Evolutionary conservation across 2,888 invertebrate genomes (phyloP).

Genomic region (Andricus quercusramuli): DNA sequence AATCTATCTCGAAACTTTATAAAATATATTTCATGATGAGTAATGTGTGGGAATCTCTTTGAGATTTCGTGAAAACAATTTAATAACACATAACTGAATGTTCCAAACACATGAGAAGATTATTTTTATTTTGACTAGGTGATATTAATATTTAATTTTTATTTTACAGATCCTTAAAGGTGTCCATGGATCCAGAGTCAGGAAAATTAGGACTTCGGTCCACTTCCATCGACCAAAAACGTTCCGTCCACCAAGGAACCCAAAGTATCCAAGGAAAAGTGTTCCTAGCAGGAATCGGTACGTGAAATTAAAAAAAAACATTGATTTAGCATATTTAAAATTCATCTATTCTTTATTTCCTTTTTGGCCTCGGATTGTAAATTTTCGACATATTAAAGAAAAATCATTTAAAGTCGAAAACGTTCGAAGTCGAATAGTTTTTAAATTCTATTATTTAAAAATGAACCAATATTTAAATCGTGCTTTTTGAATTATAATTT

Average conservation of each 20-base stretch:
- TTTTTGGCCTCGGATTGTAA: no score
- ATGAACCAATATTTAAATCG: no score
- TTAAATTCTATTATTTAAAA: no score
- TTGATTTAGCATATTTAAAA: no score
- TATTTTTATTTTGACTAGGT: neutral
- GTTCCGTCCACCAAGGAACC: slow-evolving; percentile 92
- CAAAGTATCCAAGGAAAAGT: slow-evolving; percentile 97
- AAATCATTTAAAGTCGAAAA: no score
- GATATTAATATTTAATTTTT: slow-evolving; percentile 47
- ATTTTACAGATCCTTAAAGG: slow-evolving; percentile 91
- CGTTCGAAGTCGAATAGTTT: no score
- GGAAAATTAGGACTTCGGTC: slow-evolving; percentile 96
- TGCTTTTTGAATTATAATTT: no score
- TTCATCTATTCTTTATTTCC: no score
- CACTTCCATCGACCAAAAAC: slow-evolving; percentile 98
- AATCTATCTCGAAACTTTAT: neutral
- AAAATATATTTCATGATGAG: slow-evolving; percentile 75
- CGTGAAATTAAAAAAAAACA: slow-evolving; percentile 61
- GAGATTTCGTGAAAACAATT: slow-evolving; percentile 67
- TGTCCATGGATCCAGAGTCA: slow-evolving; percentile 90
- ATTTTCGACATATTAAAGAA: no score
- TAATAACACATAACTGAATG: slow-evolving; percentile 48
- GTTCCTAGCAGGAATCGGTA: slow-evolving; percentile 95
- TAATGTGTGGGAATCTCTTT: slow-evolving; percentile 82
- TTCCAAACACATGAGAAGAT: slow-evolving; percentile 37